Evolutionary conservation across 2,888 invertebrate species (phyloP).

Genomic region (Ypsolopha scabrella): DNA sequence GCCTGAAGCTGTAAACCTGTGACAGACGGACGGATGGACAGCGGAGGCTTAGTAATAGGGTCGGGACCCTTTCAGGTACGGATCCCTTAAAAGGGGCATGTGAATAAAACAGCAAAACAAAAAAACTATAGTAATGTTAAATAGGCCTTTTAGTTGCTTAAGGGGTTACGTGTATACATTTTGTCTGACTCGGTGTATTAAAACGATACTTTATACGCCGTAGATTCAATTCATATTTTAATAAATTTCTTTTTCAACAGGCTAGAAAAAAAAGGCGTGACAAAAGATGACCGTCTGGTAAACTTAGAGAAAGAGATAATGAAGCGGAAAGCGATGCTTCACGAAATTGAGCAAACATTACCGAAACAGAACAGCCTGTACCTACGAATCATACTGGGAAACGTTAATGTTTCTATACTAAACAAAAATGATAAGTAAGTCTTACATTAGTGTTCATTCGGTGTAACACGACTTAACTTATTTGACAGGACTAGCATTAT

Average conservation of each 20-base stretch:
- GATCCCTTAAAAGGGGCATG: too few species aligned
- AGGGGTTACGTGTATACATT: too few species aligned
- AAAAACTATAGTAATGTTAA: too few species aligned
- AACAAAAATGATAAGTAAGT: conserved; percentile 96
- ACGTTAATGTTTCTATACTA: conserved; percentile 96
- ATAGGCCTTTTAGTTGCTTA: too few species aligned
- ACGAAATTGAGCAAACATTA: conserved; percentile 93
- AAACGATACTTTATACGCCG: neutral
- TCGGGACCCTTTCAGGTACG: too few species aligned
- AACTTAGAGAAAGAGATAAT: conserved; percentile 82
- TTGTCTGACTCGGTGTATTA: too few species aligned
- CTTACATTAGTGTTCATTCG: too few species aligned
- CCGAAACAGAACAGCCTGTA: conserved; percentile 95
- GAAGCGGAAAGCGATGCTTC: conserved; percentile 86
- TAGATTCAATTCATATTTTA: neutral
- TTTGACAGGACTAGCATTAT: too few species aligned
- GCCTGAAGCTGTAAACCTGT: too few species aligned
- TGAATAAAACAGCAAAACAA: too few species aligned
- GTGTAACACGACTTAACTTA: conserved; percentile 4
- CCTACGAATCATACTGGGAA: conserved; percentile 90
- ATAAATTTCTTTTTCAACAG: conserved; percentile 18
- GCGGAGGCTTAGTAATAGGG: too few species aligned
- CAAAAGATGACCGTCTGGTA: conserved; percentile 67
- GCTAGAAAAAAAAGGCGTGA: conserved; percentile 46
- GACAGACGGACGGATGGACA: too few species aligned